Base-by-base conservation (phyloP, 2,797 vertebrate genomes). In the Gymnothorax reevesii region DNA sequence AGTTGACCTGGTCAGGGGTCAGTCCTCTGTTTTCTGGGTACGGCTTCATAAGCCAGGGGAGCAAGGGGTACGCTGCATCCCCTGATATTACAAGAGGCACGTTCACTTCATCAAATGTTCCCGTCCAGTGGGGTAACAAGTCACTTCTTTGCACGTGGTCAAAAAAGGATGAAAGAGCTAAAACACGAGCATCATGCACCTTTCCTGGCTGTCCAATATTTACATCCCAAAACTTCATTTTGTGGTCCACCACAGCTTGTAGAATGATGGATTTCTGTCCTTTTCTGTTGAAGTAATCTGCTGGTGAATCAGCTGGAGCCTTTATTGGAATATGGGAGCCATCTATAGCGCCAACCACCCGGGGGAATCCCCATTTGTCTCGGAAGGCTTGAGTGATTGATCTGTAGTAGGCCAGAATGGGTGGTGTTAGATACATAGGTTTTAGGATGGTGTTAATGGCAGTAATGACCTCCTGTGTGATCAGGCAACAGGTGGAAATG, bases 221-320 rank as follows among this genome's bases (percentile, higher is more conserved):
- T 59, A 59, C 13, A 71, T 89, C 85, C n/a, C 83, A 88, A 60
- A 89, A 84, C 49, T 27, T 60, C 20, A 62, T 62, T 20, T 60
- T 83, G 57, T 83, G 15, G 54, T 83, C 83, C 52, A 89, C 88
- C 77, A 89, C 7, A 0, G 82, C 87, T 7, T 89, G 88, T 49
- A 89, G 15, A 0, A 86, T 86, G 75, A 89, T 86, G 0, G 87
- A 89, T 15, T 89, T 88, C 15, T 86, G 84, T 2, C 85, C 88
- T 7, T 89, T 89, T 13, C 22, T 7, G 69, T 89, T 89, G 87
- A 84, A 87, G 15, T 89, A 89, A 15, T 86, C 49, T 1, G 86
- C 57, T 20, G 77, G 20, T 9, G 64, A 20, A 20, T 71, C 22
- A 1, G 13, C 9, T 0, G 86, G 79, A 55, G 79, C 59, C 49